Percentiles rank a stretch among this genome's conserved stretches.
Evolutionary conservation across 2,113 vertebrate species (phyloP).

Genomic region (Loxodonta africana): DNA sequence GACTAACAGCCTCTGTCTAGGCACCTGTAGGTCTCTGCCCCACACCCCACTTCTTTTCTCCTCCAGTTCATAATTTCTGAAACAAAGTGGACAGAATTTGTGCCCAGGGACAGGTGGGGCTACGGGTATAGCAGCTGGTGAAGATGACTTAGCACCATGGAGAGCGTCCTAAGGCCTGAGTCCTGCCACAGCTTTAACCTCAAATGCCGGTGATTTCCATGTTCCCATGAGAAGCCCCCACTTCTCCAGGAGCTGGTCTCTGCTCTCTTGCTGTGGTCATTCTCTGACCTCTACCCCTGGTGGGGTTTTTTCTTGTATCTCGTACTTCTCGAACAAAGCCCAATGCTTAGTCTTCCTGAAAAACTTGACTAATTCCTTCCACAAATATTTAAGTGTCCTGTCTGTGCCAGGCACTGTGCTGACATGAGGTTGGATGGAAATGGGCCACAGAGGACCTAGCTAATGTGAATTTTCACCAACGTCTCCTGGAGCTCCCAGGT

Average conservation of each 20-base stretch:
- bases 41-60: neutral
- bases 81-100: neutral
- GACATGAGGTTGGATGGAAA: neutral
- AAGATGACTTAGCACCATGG: neutral
- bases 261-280: neutral
- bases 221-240: neutral
- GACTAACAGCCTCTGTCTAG: neutral
- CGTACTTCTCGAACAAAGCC: neutral
- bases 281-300: neutral
- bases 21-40: neutral
- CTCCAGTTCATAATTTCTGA: neutral
- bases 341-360: neutral
- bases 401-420: neutral
- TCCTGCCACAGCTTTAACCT: rapidly evolving
- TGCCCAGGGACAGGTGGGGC: rapidly evolving
- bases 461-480: neutral
- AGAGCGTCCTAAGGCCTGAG: rapidly evolving
- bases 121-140: rapidly evolving
- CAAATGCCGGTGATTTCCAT: neutral
- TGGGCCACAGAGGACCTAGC: neutral
- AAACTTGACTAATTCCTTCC: neutral
- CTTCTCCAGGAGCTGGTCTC: neutral
- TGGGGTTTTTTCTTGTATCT: too few relatives aligned
- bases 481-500: neutral
- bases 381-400: rapidly evolving